Base-by-base conservation (phyloP, 2,797 vertebrate genomes). In the Astyanax mexicanus region DNA sequence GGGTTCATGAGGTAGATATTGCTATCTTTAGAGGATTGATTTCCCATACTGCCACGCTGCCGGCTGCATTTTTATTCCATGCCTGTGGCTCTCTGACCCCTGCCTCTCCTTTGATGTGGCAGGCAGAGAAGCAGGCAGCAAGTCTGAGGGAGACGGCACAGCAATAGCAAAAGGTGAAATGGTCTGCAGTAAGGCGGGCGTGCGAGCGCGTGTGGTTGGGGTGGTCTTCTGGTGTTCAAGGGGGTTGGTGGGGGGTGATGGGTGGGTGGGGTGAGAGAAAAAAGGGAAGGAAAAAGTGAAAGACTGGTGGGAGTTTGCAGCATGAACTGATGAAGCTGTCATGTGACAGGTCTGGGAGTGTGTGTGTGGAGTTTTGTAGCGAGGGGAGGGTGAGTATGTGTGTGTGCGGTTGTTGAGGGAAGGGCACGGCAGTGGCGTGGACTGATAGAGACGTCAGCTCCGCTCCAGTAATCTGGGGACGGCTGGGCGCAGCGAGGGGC, bases 71-170 rank as follows among this genome's bases (percentile, higher is more conserved):
- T 93, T 96, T 97, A 96, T 90, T 94, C 93, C 67, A 88, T 84
- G 90, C 95, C 94, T 94, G 93, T 94, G 93, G 95, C 95, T 96
- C 94, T 81, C 78, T 97, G 96, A 98, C 95, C 97, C 95, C 92
- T 95, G 96, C 95, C 96, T 96, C 95, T 95, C 93, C 94, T 98
- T 99, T 97, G 96, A 98, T 97, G 96, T 94, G 94, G 95, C 95
- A 96, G 93, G 94, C 93, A 93, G 93, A 93, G 93, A 93, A 93
- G 94, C 90, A 92, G 92, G 88, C 89, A 75, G 62, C 86, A 88
- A 91, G 84, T 84, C 87, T 88, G 88, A 58, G 58, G 68, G 72
- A 78, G 69, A 75, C 75, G 65, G 42, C 78, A 78, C 57, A 72
- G 70, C 47, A 69, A 92, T 88, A 88, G 89, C 88, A 88, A 91